Conservation (phyloP, 1,140 invertebrate genomes). For the Drosophila tani region DNA sequence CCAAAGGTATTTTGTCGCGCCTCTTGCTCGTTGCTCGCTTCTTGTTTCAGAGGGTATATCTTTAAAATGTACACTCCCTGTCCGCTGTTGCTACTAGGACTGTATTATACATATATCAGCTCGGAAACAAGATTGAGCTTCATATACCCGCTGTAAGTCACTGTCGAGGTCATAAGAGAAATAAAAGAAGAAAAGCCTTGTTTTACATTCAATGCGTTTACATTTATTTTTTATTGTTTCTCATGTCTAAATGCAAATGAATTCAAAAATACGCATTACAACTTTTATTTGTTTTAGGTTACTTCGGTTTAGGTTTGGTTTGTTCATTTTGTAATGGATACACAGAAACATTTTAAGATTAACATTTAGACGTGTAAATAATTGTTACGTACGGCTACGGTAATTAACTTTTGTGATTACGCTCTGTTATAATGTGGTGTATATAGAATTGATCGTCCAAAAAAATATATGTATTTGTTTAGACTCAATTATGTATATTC, state of each 20-base stretch:
- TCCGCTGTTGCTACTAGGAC: no score
- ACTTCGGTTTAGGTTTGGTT: conserved; percentile 41
- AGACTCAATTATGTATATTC: conserved; percentile 48
- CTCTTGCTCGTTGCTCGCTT: no score
- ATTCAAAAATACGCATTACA: conserved; percentile 77
- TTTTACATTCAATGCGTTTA: conserved; percentile 74
- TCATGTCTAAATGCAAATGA: conserved; percentile 82
- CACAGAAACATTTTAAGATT: conserved; percentile 65
- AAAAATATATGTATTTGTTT: conserved; percentile 68
- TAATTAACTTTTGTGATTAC: conserved; percentile 63
- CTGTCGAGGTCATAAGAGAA: neutral
- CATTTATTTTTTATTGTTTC: conserved; percentile 80
- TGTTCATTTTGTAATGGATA: conserved; percentile 40
- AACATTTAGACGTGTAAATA: conserved; percentile 82
- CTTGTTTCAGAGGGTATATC: no score
- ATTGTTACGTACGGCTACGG: conserved; percentile 55
- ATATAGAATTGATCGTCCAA: conserved; percentile 69
- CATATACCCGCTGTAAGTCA: no score
- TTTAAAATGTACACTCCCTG: no score
- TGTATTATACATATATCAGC: no score
- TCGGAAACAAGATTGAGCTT: no score
- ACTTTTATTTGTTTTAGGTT: conserved; percentile 51
- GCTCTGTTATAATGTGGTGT: conserved; percentile 33
- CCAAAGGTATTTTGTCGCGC: no score
- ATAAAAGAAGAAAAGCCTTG: neutral